Evolutionary conservation across 2,113 vertebrate genomes (phyloP).

Genomic region (Puffinus mauretanicus): DNA sequence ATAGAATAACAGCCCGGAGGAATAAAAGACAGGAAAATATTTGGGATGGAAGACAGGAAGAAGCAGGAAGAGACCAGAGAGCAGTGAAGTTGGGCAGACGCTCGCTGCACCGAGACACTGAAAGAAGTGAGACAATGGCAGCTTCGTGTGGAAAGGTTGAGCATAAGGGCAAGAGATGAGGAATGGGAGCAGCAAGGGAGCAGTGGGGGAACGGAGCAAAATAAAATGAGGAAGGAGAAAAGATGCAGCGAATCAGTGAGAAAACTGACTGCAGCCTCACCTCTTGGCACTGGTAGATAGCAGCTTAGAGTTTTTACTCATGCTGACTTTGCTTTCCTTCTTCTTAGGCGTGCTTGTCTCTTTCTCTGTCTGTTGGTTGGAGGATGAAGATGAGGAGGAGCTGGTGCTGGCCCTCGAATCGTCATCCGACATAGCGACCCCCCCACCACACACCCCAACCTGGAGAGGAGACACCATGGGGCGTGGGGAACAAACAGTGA

Average conservation of each 20-base stretch:
- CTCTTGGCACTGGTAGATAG: constrained; percentile 97
- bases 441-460: constrained; percentile 80
- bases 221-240: background rate
- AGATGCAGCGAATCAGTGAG: background rate
- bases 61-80: background rate
- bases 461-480: constrained; percentile 73
- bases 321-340: constrained; percentile 93
- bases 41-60: background rate
- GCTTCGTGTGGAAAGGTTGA: background rate
- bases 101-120: background rate
- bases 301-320: constrained; percentile 98
- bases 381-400: constrained; percentile 91
- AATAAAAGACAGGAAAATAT: background rate
- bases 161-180: background rate
- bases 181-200: background rate
- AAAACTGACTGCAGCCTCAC: constrained; percentile 70
- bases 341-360: constrained; percentile 86
- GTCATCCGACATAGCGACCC: constrained; percentile 97
- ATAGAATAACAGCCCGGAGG: background rate
- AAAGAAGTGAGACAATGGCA: constrained; percentile 7
- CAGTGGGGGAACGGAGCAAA: background rate
- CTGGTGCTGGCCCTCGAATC: constrained; percentile 97
- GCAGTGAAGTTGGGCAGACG: background rate
- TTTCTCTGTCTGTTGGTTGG: constrained; percentile 83
- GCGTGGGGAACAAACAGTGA: constrained; percentile 63